Evolutionary conservation across 2,888 invertebrate species (phyloP), one percentile per base, ranked within the genome.

Genomic region (Eupithecia abbreviata): DNA sequence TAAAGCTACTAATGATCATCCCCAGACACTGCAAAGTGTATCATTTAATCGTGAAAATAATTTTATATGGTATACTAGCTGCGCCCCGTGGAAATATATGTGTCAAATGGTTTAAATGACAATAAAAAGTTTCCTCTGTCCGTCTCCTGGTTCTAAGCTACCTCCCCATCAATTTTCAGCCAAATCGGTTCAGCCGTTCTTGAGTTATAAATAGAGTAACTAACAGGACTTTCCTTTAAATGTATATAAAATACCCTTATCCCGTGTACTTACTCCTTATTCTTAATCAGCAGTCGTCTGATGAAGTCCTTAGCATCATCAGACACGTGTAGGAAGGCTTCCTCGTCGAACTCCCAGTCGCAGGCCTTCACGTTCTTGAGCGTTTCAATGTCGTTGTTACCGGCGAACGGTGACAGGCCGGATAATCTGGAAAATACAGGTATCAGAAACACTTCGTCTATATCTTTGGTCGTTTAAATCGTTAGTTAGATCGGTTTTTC

Each of bases 251-350:
- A n/a, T n/a, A n/a, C n/a, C n/a, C n/a, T n/a, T n/a, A 42, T 66
- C 7, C 15, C 42, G 9, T 47, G 12, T 58, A 95, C 97, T 96
- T 92, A 98, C 97, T 98, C 98, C 94, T 99, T 99, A 90, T 97
- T 98, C 91, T 98, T 97, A 79, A 99, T 95, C 15, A 99, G 96
- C 79, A 99, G 96, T 88, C 98, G 96, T 83, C 97, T 96, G 91
- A 99, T 99, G 93, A 99, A 99, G 96, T 99, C 99, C 95, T 98
- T 99, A 86, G 98, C 99, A 91, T 99, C 98, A 75, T 98, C 98
- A 0, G 99, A 99, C 74, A 99, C 98, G 87, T 97, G 97, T 43
- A 96, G 95, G 96, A 99, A 99, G 10, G 98, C 97, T 86, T 99
- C 98, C 89, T 98, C 97, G 89, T 99, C 99, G 94, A 99, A 99